These are phyloP conservation scores for Notocelia uddmanniana DNA, from an alignment of 2,888 invertebrate species.

Conservation along the genomic window DNA sequence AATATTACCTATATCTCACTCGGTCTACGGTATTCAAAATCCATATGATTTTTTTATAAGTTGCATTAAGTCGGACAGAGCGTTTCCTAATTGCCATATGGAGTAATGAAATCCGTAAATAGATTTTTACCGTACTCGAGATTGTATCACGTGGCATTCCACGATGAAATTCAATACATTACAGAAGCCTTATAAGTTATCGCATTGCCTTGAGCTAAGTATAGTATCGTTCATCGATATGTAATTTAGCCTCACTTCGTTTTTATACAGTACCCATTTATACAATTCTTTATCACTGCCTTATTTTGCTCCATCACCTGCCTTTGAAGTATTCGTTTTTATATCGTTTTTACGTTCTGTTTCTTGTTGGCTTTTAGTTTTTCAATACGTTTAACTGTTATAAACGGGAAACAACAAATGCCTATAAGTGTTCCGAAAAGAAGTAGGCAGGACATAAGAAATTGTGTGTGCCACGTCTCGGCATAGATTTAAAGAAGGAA, in stretches of 20 bases:
- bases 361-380: not conserved
- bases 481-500: too few relatives aligned
- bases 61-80: not conserved
- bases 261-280: constrained; percentile 19
- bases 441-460: too few relatives aligned
- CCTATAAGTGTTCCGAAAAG: too few relatives aligned
- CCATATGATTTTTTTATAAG: not conserved
- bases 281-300: not conserved
- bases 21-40: not conserved
- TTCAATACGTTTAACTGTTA: not conserved
- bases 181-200: constrained; percentile 43
- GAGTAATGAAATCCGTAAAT: constrained; percentile 8
- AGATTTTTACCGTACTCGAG: constrained; percentile 21
- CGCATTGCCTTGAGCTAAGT: constrained; percentile 43
- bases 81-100: constrained; percentile 29
- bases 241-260: constrained; percentile 27
- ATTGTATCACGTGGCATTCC: constrained; percentile 28
- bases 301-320: constrained; percentile 4
- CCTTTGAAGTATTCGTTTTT: not conserved
- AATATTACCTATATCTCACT: constrained; percentile 2
- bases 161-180: constrained; percentile 41
- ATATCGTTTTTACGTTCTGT: not conserved
- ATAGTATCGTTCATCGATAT: constrained; percentile 32
- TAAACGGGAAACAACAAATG: not conserved
- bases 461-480: too few relatives aligned